Evolutionary conservation across 2,113 vertebrate species (phyloP).

Genomic region (Dipodomys ordii): DNA sequence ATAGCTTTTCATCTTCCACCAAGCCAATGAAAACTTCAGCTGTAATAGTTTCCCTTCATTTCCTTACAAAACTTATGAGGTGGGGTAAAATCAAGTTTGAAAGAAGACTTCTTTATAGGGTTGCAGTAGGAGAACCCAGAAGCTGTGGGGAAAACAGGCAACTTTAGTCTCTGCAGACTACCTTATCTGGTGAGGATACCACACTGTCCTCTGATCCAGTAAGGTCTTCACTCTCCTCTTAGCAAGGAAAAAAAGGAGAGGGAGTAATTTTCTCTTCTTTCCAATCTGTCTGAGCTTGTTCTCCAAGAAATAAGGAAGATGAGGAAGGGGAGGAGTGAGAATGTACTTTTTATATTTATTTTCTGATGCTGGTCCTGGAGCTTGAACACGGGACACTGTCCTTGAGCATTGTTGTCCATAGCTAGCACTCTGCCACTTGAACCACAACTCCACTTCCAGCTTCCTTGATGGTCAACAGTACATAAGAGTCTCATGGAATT

Average conservation of each 20-base stretch:
- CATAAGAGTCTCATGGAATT: no score
- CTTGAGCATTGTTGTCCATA: no score
- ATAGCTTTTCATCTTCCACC: no score
- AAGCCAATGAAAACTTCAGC: background rate
- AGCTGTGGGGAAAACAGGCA: background rate
- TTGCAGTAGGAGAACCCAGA: no score
- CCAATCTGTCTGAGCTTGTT: background rate
- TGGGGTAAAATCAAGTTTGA: no score
- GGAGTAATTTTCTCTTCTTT: background rate
- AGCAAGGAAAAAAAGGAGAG: background rate
- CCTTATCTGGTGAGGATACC: rapidly evolving
- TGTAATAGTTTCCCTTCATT: background rate
- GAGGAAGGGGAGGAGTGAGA: no score
- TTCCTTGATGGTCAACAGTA: no score
- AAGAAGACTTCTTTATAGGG: background rate
- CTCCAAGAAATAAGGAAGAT: background rate
- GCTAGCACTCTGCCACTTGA: no score
- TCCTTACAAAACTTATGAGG: background rate
- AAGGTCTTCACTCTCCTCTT: background rate
- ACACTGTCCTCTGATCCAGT: rapidly evolving
- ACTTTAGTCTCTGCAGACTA: rapidly evolving
- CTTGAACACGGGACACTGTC: no score
- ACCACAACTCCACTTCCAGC: no score
- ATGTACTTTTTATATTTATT: no score
- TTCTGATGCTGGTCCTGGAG: no score